These are phyloP conservation scores for Euclidia mi DNA, from an alignment of 2,888 invertebrate genomes.

Conservation along the genomic window DNA sequence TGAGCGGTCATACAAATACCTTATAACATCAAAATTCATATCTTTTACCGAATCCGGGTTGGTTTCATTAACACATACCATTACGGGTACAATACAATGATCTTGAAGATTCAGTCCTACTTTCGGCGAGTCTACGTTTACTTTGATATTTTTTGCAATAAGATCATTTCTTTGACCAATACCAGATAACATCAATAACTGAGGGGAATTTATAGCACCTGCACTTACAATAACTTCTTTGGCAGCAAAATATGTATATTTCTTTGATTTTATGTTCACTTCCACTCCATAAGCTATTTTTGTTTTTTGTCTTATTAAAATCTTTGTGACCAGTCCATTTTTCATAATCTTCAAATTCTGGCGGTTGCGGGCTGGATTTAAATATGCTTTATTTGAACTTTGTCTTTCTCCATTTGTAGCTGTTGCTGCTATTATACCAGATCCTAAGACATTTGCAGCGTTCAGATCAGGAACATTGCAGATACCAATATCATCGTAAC, in stretches of 20 bases:
- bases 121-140: conserved; percentile 75
- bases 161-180: conserved; percentile 82
- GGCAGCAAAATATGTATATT: conserved; percentile 48
- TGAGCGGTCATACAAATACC: conserved; percentile 84
- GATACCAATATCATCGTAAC: conserved; percentile 83
- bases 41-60: conserved; percentile 55
- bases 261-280: too few relatives aligned
- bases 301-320: conserved; percentile 21
- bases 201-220: conserved; percentile 85
- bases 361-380: conserved; percentile 65
- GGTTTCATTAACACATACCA: conserved; percentile 70
- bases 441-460: conserved; percentile 80
- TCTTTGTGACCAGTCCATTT: conserved; percentile 61
- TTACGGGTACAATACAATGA: conserved; percentile 78
- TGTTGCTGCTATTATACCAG: conserved; percentile 82
- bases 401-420: conserved; percentile 82
- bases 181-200: conserved; percentile 87
- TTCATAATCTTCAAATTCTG: conserved; percentile 58
- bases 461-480: conserved; percentile 76
- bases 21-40: conserved; percentile 67
- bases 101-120: conserved; percentile 90
- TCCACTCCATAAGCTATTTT: conserved; percentile 31
- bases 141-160: conserved; percentile 68
- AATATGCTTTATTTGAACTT: conserved; percentile 90
- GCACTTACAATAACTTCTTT: conserved; percentile 86